Evolutionary conservation across 2,113 vertebrate species (phyloP).

Genomic region (Pampusana beccarii): DNA sequence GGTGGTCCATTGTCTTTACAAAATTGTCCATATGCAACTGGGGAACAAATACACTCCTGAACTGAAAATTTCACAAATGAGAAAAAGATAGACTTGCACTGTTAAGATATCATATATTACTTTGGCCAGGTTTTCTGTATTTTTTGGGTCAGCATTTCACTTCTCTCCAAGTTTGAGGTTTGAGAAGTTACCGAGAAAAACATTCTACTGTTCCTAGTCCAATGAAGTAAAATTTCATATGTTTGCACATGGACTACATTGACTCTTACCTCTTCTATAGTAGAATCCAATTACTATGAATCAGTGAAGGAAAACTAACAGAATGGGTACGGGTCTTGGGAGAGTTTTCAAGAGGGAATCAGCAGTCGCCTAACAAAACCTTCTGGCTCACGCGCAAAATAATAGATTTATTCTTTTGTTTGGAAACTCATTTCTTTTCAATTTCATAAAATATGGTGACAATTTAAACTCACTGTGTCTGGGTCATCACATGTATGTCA

Average conservation of each 20-base stretch:
- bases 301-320: background rate
- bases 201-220: background rate
- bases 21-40: background rate
- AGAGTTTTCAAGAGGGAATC: background rate
- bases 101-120: background rate
- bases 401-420: conserved; percentile 7
- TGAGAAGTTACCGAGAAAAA: conserved; percentile 18
- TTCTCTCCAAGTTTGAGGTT: conserved; percentile 22
- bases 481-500: background rate
- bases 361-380: background rate
- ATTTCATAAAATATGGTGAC: background rate
- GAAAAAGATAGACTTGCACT: background rate
- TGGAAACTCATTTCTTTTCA: background rate
- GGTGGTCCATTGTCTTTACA: background rate
- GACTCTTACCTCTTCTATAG: background rate
- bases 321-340: background rate
- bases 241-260: background rate
- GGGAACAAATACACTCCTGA: background rate
- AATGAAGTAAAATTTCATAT: conserved; percentile 14
- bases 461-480: background rate
- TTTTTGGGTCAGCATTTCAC: conserved; percentile 8
- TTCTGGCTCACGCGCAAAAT: background rate
- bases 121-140: conserved; percentile 27
- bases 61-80: background rate
- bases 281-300: background rate